Conservation (phyloP, 92 coral and sea anemone genomes). For the Ricordea florida region DNA sequence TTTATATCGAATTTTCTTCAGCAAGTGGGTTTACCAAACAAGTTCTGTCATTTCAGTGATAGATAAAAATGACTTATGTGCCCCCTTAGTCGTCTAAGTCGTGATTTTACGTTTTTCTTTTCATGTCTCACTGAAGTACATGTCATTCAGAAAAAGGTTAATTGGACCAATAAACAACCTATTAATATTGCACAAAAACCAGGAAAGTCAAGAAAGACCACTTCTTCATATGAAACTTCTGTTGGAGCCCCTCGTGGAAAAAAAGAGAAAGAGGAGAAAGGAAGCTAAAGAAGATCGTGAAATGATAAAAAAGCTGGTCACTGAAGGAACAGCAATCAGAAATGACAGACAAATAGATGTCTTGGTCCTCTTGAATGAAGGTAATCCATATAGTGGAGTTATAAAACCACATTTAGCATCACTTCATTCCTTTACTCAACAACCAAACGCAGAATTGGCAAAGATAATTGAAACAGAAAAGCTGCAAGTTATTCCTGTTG, state of each 20-base stretch:
- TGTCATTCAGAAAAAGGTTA: slow-evolving; percentile 30
- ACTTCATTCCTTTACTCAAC: too few relatives aligned
- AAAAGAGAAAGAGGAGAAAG: background rate
- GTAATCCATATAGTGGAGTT: background rate
- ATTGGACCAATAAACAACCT: slow-evolving; percentile 24
- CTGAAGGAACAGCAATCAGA: background rate
- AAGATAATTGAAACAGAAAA: too few relatives aligned
- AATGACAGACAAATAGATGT: background rate
- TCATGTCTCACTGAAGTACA: slow-evolving; percentile 13
- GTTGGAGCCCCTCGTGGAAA: too few relatives aligned
- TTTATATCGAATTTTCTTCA: too few relatives aligned
- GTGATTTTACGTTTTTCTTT: too few relatives aligned
- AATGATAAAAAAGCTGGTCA: background rate
- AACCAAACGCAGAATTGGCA: too few relatives aligned
- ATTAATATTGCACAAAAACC: slow-evolving; percentile 7
- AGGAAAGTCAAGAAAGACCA: background rate
- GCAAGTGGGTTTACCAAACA: too few relatives aligned
- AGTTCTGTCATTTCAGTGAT: too few relatives aligned
- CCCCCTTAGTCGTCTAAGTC: too few relatives aligned
- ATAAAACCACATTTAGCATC: too few relatives aligned
- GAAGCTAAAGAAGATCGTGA: background rate
- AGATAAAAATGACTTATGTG: too few relatives aligned
- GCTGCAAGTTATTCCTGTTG: too few relatives aligned
- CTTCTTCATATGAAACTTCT: slow-evolving; percentile 5
- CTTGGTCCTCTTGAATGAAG: slow-evolving; percentile 7